Base-by-base conservation (phyloP, 1,140 invertebrate genomes). In the Anadara kagoshimensis region DNA sequence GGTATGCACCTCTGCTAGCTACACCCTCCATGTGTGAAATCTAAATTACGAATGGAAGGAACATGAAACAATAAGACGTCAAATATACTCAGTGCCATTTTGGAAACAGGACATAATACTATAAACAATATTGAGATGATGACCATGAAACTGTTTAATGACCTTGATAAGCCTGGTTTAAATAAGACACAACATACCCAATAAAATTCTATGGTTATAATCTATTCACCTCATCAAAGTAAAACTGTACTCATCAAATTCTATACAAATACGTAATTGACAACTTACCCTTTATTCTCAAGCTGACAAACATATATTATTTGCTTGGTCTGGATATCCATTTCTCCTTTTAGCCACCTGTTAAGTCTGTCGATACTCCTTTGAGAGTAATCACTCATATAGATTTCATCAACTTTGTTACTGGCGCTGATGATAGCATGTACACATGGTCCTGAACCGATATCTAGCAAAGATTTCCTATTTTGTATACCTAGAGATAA, bases 401-500 rank as follows among this genome's bases (percentile, higher is more conserved):
- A 24, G 12, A 62, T 62, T 26, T 62, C 44, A 22, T 62, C 43
- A 62, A 62, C 44, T 20, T 22, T 24, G 22, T 62, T 62, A 20
- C 41, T 43, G 7, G 59, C 59, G 4, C 41, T 41, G 44, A 62
- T 45, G 0, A 62, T 20, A 5, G 22, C 47, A 26, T 62, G 59
- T 24, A 62, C 45, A 47, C 59, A 62, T 11, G 59, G 59, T 62
- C 59, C 59, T 16, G 11, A 24, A 12, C 59, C 59, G 1, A 62
- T 62, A 18, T 62, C 59, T 12, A 62, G 20, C 1, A 62, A 14
- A 4, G 5, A 5, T 24, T 62, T 20, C 0, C 41, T 43, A 5
- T 45, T 47, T 22, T 45, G 0, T 18, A 45, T 45, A 12, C 41
- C 59, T 62, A 44, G 44, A 61, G 7, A 36, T 36, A 36, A 36